These are phyloP conservation scores for Odontomyia ornata DNA, from an alignment of 2,888 invertebrate genomes.

Conservation along the genomic window DNA sequence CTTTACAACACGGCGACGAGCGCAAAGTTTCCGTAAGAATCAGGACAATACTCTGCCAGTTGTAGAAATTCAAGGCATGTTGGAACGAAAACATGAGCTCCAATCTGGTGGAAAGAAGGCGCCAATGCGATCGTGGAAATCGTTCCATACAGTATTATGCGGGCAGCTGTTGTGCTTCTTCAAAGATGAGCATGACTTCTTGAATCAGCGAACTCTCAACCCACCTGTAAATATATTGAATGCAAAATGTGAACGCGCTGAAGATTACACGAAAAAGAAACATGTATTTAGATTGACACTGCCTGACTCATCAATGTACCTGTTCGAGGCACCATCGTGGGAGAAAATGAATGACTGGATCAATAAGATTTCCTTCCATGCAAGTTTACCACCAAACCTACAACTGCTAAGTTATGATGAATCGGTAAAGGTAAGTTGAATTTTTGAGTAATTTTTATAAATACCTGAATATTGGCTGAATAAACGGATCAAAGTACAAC, in stretches of 20 bases:
- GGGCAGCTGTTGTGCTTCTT: constrained; percentile 98
- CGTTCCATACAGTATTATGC: constrained; percentile 92
- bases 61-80: constrained; percentile 87
- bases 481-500: too few relatives aligned
- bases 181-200: constrained; percentile 91
- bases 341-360: constrained; percentile 89
- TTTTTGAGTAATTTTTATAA: background rate
- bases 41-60: constrained; percentile 79
- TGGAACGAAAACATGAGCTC: constrained; percentile 95
- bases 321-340: constrained; percentile 81
- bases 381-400: constrained; percentile 86
- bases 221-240: constrained; percentile 82
- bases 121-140: constrained; percentile 95
- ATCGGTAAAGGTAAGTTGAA: constrained; percentile 67
- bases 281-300: constrained; percentile 89
- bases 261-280: constrained; percentile 95
- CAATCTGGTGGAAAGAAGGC: constrained; percentile 94
- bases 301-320: constrained; percentile 91
- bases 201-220: constrained; percentile 85
- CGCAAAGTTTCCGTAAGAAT: constrained; percentile 85
- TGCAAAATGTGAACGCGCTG: constrained; percentile 85
- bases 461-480: too few relatives aligned
- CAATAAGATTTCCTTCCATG: constrained; percentile 92
- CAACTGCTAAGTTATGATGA: constrained; percentile 86
- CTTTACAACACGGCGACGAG: constrained; percentile 90